Conservation (phyloP, 2,797 vertebrate genomes). For the Prionace glauca region DNA sequence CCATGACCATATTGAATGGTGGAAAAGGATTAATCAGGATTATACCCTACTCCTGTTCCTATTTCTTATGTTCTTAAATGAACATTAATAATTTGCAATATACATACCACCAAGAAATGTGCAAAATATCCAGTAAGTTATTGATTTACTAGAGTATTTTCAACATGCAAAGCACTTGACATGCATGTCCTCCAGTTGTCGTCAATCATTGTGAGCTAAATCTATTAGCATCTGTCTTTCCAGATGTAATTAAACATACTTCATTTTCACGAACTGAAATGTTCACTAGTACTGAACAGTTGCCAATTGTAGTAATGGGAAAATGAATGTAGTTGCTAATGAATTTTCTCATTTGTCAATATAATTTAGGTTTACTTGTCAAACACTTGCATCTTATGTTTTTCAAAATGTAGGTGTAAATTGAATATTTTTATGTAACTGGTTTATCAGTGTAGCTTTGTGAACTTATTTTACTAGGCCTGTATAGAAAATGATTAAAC, state of each 20-base stretch:
- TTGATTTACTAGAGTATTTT: neutral
- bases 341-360: constrained; percentile 36
- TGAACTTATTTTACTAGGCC: neutral
- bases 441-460: neutral
- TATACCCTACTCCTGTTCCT: neutral
- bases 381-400: neutral
- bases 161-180: neutral
- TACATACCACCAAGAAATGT: neutral
- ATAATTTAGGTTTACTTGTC: constrained; percentile 18
- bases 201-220: neutral
- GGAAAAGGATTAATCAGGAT: neutral
- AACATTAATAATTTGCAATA: neutral
- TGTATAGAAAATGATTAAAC: neutral
- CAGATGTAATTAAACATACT: constrained; percentile 34
- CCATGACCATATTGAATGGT: neutral
- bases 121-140: neutral
- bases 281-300: constrained; percentile 11
- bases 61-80: neutral
- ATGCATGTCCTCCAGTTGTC: neutral
- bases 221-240: constrained; percentile 26
- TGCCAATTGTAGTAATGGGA: constrained; percentile 12
- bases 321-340: constrained; percentile 9
- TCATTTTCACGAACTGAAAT: constrained; percentile 26
- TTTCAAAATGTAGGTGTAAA: neutral
- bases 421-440: constrained; percentile 28